Conservation (phyloP, 2,797 vertebrate species). For the Argya squamiceps region DNA sequence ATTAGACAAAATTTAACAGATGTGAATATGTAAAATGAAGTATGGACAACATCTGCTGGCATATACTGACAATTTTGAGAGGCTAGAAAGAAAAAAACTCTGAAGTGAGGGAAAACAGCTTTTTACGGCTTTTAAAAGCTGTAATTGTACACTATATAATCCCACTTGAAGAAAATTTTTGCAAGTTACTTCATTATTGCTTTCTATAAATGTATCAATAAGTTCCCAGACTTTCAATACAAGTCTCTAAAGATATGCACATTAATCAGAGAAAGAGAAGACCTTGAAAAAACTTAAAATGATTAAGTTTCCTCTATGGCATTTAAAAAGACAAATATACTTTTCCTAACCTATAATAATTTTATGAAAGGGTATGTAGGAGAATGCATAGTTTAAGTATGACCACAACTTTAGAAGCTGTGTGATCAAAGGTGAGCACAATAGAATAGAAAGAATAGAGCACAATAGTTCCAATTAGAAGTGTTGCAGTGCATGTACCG, state of each 20-base stretch:
- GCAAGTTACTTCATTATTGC: neutral
- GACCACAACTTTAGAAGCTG: neutral
- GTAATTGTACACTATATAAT: neutral
- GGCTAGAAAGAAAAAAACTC: neutral
- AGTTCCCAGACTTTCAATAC: neutral
- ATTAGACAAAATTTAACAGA: neutral
- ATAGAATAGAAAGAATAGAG: neutral
- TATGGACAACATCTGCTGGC: neutral
- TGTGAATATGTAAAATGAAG: neutral
- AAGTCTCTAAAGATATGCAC: neutral
- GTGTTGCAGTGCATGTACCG: too few relatives aligned
- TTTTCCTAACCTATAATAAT: neutral
- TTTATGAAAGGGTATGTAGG: neutral
- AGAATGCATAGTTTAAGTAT: neutral
- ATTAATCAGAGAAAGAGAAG: neutral
- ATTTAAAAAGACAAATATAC: neutral
- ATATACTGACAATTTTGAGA: neutral
- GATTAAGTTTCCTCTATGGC: accelerated
- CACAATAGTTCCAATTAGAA: neutral
- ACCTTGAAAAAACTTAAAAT: neutral
- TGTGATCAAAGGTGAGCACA: neutral
- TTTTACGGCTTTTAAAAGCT: neutral
- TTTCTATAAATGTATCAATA: neutral
- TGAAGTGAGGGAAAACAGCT: neutral
- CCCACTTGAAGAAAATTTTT: neutral